Evolutionary conservation across 2,888 invertebrate genomes (phyloP), one percentile per base, ranked within the genome.

Genomic region (Esperia sulphurella): DNA sequence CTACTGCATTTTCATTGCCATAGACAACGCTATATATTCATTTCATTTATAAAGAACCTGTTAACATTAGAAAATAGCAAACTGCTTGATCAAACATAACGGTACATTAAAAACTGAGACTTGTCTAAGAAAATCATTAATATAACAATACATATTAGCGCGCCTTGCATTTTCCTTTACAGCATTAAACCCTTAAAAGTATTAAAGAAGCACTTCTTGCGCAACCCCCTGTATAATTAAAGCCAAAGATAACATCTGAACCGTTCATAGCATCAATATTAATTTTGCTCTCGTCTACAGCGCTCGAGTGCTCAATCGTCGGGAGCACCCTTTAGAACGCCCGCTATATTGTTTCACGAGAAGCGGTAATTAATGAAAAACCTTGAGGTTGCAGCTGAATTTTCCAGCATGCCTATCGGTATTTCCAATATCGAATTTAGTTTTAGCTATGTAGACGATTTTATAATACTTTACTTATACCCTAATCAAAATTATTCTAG

Each of bases 311-410:
- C 45, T 50, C 50, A 37, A 49, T 49, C 46, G 45, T 30, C n/a
- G 43, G 28, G 45, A 44, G 44, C 38, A 38, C 45, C 38, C 45
- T 39, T 14, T 43, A 35, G 29, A 37, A 8, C 8, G 38, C 44
- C 31, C 12, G 42, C 45, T 41, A 61, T 70, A 75, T 72, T 79
- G 71, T 78, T 74, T 59, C 58, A 59, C 57, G 58, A 63, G 61
- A 63, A 63, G 48, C 46, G 49, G 61, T 75, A 73, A 79, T 77
- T 74, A 75, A 71, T 67, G 65, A 63, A 71, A 75, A 71, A 68
- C 61, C 56, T 49, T 45, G 13, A 28, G 39, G 13, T 37, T 42
- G 51, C 45, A 46, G 46, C 39, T 39, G 39, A 41, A 41, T 33
- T 39, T 44, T 31, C 3, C 35, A 35, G n/a, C 21, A 21, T 21